Evolutionary conservation across 1,140 invertebrate genomes (phyloP), one percentile per base, ranked within the genome.

Genomic region (Sycophaga agraensis): DNA sequence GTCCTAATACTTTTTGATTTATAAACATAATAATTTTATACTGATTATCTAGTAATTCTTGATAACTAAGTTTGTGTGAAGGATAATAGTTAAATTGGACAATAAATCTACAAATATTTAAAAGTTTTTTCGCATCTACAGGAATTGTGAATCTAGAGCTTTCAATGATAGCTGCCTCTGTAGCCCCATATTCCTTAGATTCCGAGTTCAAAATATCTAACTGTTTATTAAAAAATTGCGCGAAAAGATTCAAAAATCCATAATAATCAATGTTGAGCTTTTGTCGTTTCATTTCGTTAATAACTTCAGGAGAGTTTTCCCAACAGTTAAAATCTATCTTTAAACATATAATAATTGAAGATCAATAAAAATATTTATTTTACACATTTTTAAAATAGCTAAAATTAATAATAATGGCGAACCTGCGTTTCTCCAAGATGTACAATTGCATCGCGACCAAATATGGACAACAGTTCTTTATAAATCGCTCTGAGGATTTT

Each of bases 401-500:
- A 6, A 11, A 31, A 4, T n/a, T n/a, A n/a, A n/a, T n/a, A n/a
- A n/a, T n/a, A n/a, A n/a, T 39, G 14, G 49, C 59, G 9, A 16
- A 93, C 91, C 79, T 93, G 91, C 73, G 93, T 91, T 2, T 91
- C 91, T 22, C 92, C 92, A 59, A 93, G 83, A 75, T 94, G 92
- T 68, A 93, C 88, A 16, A 90, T 76, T 64, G 89, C 89, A 9
- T 83, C 83, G 43, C 84, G 83, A 0, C 84, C 85, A 8, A 87
- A 89, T 9, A 87, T 75, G 42, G 87, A 78, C 17, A 91, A 73
- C 11, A 91, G 77, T 65, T 91, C 89, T 37, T 77, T 80, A 71
- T 89, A 90, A 3, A 90, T 77, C 21, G 82, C 82, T 67, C 85
- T 82, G 9, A 92, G 77, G 5, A 92, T 82, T n/a, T 83, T 76